Base-by-base conservation (phyloP, 2,113 vertebrate genomes). In the Python bivittatus region DNA sequence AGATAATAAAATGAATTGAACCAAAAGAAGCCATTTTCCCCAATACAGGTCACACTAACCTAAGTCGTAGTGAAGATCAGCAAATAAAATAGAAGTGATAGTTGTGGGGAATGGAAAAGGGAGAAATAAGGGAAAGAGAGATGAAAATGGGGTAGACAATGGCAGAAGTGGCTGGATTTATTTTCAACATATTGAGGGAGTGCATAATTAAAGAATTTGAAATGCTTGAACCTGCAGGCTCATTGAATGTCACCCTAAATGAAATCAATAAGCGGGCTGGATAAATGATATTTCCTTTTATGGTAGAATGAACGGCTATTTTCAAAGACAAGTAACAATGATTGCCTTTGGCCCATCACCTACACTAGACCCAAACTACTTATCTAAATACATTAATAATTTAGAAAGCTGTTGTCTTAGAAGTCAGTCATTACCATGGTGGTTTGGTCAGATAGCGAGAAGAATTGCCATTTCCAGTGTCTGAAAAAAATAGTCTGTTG, bases 1-100 rank as follows among this genome's bases (percentile, higher is more conserved):
- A 95, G 95, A 96, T 94, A 97, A 95, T 97, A 95, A 97, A 96
- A 93, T 95, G 93, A 97, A 97, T 97, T 94, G 93, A 96, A 94
- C 61, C 72, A 92, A 92, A 83, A 93, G 94, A 94, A 92, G 1
- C 61, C 89, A 91, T 93, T 91, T 94, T 94, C 90, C n/a, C 33
- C 38, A 95, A 94, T 91, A 95, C 93, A 96, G 97, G 96, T 94
- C 93, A 90, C 88, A 96, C 25, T 38, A 89, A 96, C 85, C 95
- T 97, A 95, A 96, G 79, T 93, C 93, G 88, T 6, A 94, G 54
- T 72, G 93, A 90, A 53, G 64, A 96, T 93, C 89, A 95, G 91
- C 95, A 96, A 96, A 96, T 90, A 93, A 94, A 96, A 94, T 94
- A 88, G 38, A 90, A 96, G 58, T 10, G 89, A 23, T 52, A 7